A percentile compares a stretch with the other conserved stretches of the same genome.
Conservation (phyloP, 2,113 vertebrate genomes). For the Cryptomyrus ogoouensis region DNA sequence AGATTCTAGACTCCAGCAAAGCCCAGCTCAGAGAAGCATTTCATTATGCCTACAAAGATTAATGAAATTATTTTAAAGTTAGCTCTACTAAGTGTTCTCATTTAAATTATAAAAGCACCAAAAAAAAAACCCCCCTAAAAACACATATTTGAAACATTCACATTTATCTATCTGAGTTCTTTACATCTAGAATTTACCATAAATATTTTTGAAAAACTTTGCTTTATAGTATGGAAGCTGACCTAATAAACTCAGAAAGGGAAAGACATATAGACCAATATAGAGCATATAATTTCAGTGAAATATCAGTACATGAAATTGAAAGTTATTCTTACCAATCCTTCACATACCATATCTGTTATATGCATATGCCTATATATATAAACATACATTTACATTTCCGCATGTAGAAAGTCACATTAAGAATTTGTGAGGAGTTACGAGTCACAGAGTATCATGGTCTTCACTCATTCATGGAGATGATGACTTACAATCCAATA, state of each 20-base stretch:
- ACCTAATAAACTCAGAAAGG: background rate
- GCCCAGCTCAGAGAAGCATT: background rate
- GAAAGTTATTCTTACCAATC: background rate
- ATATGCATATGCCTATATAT: background rate
- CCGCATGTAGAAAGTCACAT: background rate
- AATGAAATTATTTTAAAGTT: background rate
- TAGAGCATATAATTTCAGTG: background rate
- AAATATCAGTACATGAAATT: background rate
- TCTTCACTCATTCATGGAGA: background rate
- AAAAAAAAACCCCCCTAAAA: background rate
- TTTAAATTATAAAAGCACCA: background rate
- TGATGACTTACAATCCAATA: background rate
- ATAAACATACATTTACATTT: slow-evolving; percentile 5
- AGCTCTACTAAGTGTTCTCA: background rate
- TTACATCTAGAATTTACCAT: background rate
- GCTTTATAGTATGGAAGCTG: background rate
- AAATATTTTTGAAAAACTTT: background rate
- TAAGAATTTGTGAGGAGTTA: background rate
- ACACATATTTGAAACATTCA: background rate
- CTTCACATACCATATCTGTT: background rate
- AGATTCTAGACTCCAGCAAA: background rate
- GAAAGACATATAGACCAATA: background rate
- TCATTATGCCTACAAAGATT: background rate
- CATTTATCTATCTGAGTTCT: background rate
- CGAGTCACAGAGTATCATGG: background rate